Evolutionary conservation across 2,113 vertebrate species (phyloP).

Genomic region (Candoia aspera): DNA sequence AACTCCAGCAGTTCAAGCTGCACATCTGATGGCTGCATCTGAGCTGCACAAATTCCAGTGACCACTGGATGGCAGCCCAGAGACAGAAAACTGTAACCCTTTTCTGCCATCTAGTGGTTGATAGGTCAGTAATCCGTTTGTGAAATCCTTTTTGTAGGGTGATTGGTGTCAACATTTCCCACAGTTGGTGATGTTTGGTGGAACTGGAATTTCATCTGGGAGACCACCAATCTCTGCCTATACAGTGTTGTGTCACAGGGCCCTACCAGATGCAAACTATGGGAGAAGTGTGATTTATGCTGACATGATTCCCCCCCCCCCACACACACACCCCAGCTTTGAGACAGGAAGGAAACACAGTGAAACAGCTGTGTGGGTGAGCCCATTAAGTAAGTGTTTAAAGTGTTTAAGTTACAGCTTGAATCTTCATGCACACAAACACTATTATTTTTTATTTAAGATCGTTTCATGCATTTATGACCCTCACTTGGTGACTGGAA

Average conservation of each 20-base stretch:
- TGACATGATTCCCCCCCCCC: too few relatives aligned
- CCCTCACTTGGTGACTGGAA: not conserved
- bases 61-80: not conserved
- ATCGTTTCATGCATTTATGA: not conserved
- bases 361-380: too few relatives aligned
- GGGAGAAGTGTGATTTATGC: too few relatives aligned
- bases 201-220: not conserved
- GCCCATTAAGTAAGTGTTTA: too few relatives aligned
- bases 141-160: not conserved
- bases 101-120: not conserved
- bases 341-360: too few relatives aligned
- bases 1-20: too few relatives aligned
- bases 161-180: not conserved
- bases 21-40: not conserved
- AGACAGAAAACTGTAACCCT: not conserved
- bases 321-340: too few relatives aligned
- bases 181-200: not conserved
- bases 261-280: not conserved
- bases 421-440: not conserved
- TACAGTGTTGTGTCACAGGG: not conserved
- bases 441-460: not conserved
- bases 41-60: not conserved
- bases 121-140: not conserved
- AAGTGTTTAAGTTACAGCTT: not conserved
- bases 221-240: not conserved